Evolutionary conservation across 1,140 invertebrate species (phyloP).

Genomic region (Meloidogyne floridensis): DNA sequence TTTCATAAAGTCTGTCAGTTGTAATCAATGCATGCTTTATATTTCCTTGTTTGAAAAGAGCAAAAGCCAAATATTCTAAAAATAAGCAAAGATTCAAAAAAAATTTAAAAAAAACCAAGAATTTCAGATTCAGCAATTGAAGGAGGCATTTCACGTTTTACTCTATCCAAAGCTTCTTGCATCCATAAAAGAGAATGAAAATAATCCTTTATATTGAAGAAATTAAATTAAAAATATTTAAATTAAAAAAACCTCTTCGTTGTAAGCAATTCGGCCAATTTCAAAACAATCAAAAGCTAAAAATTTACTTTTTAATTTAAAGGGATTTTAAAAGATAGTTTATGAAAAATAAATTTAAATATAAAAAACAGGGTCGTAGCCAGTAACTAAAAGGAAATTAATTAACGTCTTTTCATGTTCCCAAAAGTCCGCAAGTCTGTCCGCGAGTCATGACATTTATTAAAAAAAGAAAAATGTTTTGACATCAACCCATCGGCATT

Average conservation of each 20-base stretch:
- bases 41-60: constrained; percentile 84
- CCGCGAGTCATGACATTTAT: too few relatives aligned
- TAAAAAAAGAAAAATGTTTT: too few relatives aligned
- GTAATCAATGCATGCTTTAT: constrained; percentile 79
- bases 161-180: constrained; percentile 80
- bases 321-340: too few relatives aligned
- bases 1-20: constrained; percentile 82
- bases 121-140: constrained; percentile 46
- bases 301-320: too few relatives aligned
- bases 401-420: not conserved
- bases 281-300: constrained; percentile 88
- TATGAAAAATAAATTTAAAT: too few relatives aligned
- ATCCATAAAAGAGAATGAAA: constrained; percentile 94
- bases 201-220: constrained; percentile 72
- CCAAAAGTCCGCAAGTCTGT: too few relatives aligned
- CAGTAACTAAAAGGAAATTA: not conserved
- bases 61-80: constrained; percentile 85
- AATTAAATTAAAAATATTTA: not conserved
- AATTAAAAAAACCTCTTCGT: constrained; percentile 71
- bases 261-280: constrained; percentile 87
- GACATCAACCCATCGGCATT: too few relatives aligned
- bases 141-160: constrained; percentile 69
- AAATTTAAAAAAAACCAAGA: constrained; percentile 36
- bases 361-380: too few relatives aligned
- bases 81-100: constrained; percentile 75